Conservation (phyloP, 2,113 vertebrate genomes). For the Hyla sarda region DNA sequence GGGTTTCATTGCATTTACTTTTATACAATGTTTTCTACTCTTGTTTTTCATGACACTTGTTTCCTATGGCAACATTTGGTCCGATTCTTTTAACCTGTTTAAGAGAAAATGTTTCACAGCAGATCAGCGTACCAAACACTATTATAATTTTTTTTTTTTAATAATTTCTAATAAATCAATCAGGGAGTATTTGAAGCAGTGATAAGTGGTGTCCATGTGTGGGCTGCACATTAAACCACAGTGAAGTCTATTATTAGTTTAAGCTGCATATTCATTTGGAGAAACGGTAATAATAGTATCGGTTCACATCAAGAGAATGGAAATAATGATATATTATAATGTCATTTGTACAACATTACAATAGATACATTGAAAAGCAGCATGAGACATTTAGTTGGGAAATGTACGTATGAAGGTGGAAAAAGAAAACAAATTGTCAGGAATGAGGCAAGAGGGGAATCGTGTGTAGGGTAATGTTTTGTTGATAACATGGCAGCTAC, state of each 20-base stretch:
- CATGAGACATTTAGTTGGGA: constrained; percentile 14
- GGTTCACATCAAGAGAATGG: constrained; percentile 42
- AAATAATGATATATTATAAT: constrained; percentile 58
- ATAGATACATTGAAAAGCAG: constrained; percentile 44
- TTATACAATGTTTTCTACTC: not conserved
- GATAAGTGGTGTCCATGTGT: constrained; percentile 52
- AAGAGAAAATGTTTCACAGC: not conserved
- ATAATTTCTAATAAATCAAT: constrained; percentile 59
- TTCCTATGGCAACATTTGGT: not conserved
- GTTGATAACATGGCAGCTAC: not conserved
- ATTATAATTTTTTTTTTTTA: constrained; percentile 47
- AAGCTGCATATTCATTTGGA: constrained; percentile 47
- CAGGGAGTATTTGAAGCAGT: constrained; percentile 43
- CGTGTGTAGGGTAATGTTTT: not conserved
- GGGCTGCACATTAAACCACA: constrained; percentile 48
- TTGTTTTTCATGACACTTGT: not conserved
- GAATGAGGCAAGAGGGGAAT: not conserved
- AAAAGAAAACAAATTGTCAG: not conserved
- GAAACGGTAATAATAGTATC: constrained; percentile 55
- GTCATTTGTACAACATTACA: constrained; percentile 51
- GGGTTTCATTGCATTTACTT: not conserved
- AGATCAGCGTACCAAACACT: not conserved
- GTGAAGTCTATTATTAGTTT: constrained; percentile 53
- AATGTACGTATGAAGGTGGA: not conserved
- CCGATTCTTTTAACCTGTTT: not conserved